Evolutionary conservation across 2,888 invertebrate species (phyloP), one percentile per base, ranked within the genome.

Genomic region (Amaurobius ferox): DNA sequence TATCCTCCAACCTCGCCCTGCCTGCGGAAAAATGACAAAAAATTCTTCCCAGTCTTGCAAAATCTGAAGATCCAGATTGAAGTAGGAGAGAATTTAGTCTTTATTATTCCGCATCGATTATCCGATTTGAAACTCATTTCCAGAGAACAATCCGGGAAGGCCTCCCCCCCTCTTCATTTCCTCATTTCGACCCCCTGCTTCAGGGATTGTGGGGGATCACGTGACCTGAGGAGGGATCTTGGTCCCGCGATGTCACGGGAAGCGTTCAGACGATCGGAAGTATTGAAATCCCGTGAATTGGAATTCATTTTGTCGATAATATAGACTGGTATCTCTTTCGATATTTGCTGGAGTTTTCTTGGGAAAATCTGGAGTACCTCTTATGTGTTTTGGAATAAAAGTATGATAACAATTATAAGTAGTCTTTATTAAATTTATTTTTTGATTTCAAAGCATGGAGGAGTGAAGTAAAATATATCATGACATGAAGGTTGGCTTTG

Each of bases 81-180:
- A 16, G n/a, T 11, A 16, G 55, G 55, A 23, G 23, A 19, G 55
- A 23, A 23, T 55, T 55, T 55, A 23, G 61, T 44, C 26, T 61
- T 61, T 44, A 74, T 81, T 76, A 74, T 74, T 81, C 73, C 70
- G 16, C 74, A 30, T 81, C 74, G 68, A 81, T 81, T 76, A 81
- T 68, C 74, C 61, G 70, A 70, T 81, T 74, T 70, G 62, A 68
- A 81, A 74, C 81, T 81, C 81, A 81, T 81, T 81, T 74, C 74
- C 74, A 74, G 44, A 74, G 70, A 55, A 62, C 66, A 67, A 67
- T 77, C 32, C 19, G 23, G 39, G 29, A 40, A 35, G 39, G 48
- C 55, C 23, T 11, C 23, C 23, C 55, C 23, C 7, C 55, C 9
- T 9, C 9, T 55, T 55, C 55, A 55, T 55, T 66, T 30, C 26